Evolutionary conservation across 2,113 vertebrate genomes (phyloP), one percentile per base, ranked within the genome.

Genomic region (Formicarius rufipectus): DNA sequence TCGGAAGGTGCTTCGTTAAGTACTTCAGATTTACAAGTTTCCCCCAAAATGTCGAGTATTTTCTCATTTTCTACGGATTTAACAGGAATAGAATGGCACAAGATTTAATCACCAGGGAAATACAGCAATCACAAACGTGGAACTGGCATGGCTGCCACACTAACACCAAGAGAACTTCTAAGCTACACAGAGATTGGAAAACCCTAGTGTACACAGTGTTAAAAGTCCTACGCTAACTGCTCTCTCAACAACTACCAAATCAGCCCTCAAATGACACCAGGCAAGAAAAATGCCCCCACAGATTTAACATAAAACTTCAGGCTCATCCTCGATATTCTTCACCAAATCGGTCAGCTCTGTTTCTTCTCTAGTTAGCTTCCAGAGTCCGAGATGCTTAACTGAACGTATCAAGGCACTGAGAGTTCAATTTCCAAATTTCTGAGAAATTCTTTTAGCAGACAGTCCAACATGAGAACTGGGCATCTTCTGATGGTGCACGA

Each of bases 41-140:
- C 98, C 98, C 98, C 98, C 98, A 98, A 98, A 98, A 98, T 98
- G 97, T 99, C 99, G 98, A 99, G 99, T 99, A 99, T 99, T 99
- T 99, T 99, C 98, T 99, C 99, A 99, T 99, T 99, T 99, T 99
- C 99, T 99, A 99, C 99, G 99, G 99, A 99, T 99, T 98, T 99
- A 99, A 99, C 98, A 99, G 99, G 99, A 99, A 99, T 99, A 99
- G 99, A 99, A 99, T 99, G 99, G 99, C 99, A 99, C 99, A 99
- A 98, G 99, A 98, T 99, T 99, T 99, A 99, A 99, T 99, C 98
- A 99, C 99, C 99, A 99, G 99, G 99, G 99, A 99, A 99, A 99
- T 98, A 99, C 98, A 99, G 98, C 98, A 99, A 99, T 98, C 98
- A 99, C 99, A 99, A 99, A 98, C 95, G 99, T 98, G 99, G 99